Evolutionary conservation across 2,113 vertebrate species (phyloP), one percentile per base, ranked within the genome.

Genomic region (Sylvietta virens): DNA sequence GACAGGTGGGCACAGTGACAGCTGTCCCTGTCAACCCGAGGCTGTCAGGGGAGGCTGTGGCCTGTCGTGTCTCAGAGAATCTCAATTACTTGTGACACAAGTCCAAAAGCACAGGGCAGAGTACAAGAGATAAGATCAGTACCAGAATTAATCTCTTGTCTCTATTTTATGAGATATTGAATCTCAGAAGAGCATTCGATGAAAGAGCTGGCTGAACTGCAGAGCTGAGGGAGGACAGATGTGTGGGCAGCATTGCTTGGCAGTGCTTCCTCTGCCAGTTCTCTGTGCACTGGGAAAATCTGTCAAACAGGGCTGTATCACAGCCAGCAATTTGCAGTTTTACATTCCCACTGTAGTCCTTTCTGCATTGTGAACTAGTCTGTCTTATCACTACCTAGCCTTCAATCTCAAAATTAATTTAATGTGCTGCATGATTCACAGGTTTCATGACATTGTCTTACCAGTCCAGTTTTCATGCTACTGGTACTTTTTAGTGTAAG

Each of bases 1-100:
- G 5, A 3, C 9, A 5, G 31, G 45, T 10, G 3, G 35, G 37
- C 58, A 20, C 31, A 0, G 3, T 1, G 47, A 9, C 35, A 22
- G n/a, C 35, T 26, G 8, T 14, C 45, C 53, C 67, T 7, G 44
- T 2, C 20, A 54, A 16, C 7, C 13, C 0, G 0, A 24, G 21
- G 44, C 40, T 20, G 15, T 4, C 85, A 50, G 11, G 3, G 3
- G 31, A 64, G 58, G 16, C 79, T 60, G 30, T 6, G 54, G 1
- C 22, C 53, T 64, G 47, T 17, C 4, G 1, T 15, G 27, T n/a
- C n/a, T 65, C 24, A 37, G n/a, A 22, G 60, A 37, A 86, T 48
- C 82, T 51, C 9, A 33, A 2, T 76, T 33, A 26, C 35, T 69
- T 83, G 21, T 40, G 33, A 81, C 45, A 11, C 4, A 26, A 84